Evolutionary conservation across 1,140 invertebrate genomes (phyloP), one percentile per base, ranked within the genome.

Genomic region (Leptinotarsa defecta): DNA sequence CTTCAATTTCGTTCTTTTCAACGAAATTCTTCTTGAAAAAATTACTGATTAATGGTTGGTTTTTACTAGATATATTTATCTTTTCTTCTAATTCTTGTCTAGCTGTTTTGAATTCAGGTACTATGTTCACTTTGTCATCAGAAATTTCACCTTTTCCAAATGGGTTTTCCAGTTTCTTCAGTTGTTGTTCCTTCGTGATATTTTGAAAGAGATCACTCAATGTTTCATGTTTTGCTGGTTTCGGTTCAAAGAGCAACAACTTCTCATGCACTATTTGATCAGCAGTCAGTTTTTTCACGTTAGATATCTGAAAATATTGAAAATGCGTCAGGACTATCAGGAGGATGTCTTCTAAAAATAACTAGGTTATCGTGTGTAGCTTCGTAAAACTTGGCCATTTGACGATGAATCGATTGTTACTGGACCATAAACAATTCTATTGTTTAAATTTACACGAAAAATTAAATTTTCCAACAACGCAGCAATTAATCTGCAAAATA

Each of bases 141-240:
- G 24, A n/a, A 17, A n/a, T 34, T 34, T 68, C 64, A 65, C 48
- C 27, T 5, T n/a, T 27, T 22, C 24, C 34, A 5, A 2, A 1
- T 15, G 3, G 48, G 24, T 27, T 68, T 57, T 49, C 34, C 17
- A 63, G 17, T 75, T 74, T 71, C n/a, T 73, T 76, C 6, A 73
- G 8, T 43, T 74, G 74, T 67, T 79, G 77, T 65, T 84, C 81
- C 74, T 83, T 84, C 20, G 81, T 78, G n/a, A 83, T 84, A 68
- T 84, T 84, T 57, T 82, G 67, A 81, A 86, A 86, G 82, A 89
- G 71, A 79, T 88, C 85, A 43, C 78, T 76, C 48, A 88, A 81
- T 0, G 83, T 87, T 19, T 84, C 85, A 75, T 88, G 85, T 76
- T 86, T 87, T 20, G 76, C 76, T 3, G 83, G 80, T 73, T 86